phyloP scores from a whole-genome alignment of 2,888 invertebrate genomes.

The Drosophila multiciliata region DNA sequence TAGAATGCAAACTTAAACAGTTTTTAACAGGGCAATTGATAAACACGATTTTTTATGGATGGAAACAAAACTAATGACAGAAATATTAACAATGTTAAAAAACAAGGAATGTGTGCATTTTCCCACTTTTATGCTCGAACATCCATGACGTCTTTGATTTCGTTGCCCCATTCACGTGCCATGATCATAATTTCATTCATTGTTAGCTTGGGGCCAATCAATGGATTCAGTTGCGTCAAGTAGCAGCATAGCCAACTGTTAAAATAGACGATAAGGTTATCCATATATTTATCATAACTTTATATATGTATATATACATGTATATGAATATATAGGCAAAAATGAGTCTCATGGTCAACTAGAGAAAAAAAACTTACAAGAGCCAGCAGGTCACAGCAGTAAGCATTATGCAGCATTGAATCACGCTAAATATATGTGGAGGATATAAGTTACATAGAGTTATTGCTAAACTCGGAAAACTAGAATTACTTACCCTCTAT shows the following conservation, averaged over 20 bases:
- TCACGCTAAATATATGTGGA: conserved; percentile 64
- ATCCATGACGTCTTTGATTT: conserved; percentile 74
- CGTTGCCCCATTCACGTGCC: conserved; percentile 83
- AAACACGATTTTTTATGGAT: conserved; percentile 29
- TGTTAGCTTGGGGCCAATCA: conserved; percentile 82
- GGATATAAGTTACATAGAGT: conserved; percentile 8
- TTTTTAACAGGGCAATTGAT: conserved; percentile 23
- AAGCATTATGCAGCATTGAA: conserved; percentile 83
- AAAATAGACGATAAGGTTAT: conserved; percentile 31
- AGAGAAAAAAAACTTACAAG: conserved; percentile 77
- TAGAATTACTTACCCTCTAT: conserved; percentile 78
- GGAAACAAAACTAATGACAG: conserved; percentile 37
- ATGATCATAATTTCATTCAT: conserved; percentile 83
- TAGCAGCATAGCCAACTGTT: conserved; percentile 84
- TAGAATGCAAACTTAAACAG: conserved; percentile 40
- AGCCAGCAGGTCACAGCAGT: conserved; percentile 84
- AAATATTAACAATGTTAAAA: conserved; percentile 56
- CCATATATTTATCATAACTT: background rate
- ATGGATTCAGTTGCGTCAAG: conserved; percentile 83
- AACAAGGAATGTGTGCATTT: conserved; percentile 23
- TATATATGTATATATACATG: background rate
- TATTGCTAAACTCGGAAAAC: background rate
- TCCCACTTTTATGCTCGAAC: conserved; percentile 43
- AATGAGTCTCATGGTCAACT: conserved; percentile 20
- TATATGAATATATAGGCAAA: background rate